Base-by-base conservation (phyloP, 2,888 invertebrate genomes). In the Erebia epiphron region DNA sequence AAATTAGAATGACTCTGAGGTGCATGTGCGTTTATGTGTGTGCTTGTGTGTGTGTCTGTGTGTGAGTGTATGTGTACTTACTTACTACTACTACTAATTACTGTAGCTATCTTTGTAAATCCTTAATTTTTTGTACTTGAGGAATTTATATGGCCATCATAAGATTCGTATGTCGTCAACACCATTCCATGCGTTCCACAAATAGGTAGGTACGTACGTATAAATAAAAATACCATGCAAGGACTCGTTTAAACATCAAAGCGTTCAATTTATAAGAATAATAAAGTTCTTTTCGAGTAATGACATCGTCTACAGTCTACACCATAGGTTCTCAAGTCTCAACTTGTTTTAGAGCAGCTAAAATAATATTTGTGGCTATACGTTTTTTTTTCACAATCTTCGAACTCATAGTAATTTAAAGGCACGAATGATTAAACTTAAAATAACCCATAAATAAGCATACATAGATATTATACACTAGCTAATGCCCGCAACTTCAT, bases 301-400 rank as follows among this genome's bases (percentile, higher is more conserved):
- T 66, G 66, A 21, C 43, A 66, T 46, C 46, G 66, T 56, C 66
- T 66, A 66, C 66, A 43, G 66, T 56, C 66, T 66, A 66, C 66
- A 43, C 56, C 66, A 66, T 21, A 66, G 66, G 21, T 3, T 56
- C 56, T 35, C 66, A 66, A 66, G 1, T 56, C 56, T 35, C 66
- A 66, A 66, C 16, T 21, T 56, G 62, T 54, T 16, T 54, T 18
- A 18, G 16, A 54, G 18, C 16, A 54, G 54, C 18, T 16, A 1
- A 11, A 43, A 2, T 11, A 46, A 46, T 46, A 46, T 46, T 1
- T 1, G 11, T 46, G 46, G 11, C 10, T 10, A 3, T 3, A 46
- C 46, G 10, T 46, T 3, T 10, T 9, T 0, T 10, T 46, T 46
- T 46, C 11, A 46, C 1, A 46, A 46, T 11, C 46, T 46, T 46